Conservation (phyloP, 2,888 invertebrate genomes). For the Agrotis clavis region DNA sequence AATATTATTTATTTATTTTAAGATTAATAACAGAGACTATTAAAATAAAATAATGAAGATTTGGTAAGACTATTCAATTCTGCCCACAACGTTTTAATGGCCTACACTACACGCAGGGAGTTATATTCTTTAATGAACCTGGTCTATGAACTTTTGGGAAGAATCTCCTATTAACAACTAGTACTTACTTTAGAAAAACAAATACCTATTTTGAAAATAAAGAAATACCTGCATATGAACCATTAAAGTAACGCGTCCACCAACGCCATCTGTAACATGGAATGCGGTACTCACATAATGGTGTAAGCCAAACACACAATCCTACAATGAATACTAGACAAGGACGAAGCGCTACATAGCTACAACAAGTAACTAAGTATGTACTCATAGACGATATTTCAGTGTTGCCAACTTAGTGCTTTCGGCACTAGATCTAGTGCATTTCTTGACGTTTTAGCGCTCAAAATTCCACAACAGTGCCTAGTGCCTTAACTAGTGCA, state of each 20-base stretch:
- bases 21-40: no score
- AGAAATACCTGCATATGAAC: neutral
- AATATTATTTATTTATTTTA: no score
- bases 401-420: no score
- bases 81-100: no score
- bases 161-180: neutral
- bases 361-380: neutral
- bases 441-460: no score
- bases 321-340: neutral
- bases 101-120: no score
- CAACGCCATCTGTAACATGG: constrained; percentile 3
- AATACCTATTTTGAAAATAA: neutral
- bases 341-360: neutral
- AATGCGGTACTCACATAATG: neutral
- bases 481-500: no score
- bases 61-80: neutral
- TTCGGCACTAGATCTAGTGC: no score
- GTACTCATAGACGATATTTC: neutral
- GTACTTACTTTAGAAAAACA: neutral
- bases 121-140: neutral
- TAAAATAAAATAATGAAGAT: neutral
- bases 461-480: no score
- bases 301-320: no score
- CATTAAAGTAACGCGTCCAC: no score
- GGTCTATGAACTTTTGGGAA: no score